Conservation (phyloP, 2,797 vertebrate species). For the Sylvia borin region DNA sequence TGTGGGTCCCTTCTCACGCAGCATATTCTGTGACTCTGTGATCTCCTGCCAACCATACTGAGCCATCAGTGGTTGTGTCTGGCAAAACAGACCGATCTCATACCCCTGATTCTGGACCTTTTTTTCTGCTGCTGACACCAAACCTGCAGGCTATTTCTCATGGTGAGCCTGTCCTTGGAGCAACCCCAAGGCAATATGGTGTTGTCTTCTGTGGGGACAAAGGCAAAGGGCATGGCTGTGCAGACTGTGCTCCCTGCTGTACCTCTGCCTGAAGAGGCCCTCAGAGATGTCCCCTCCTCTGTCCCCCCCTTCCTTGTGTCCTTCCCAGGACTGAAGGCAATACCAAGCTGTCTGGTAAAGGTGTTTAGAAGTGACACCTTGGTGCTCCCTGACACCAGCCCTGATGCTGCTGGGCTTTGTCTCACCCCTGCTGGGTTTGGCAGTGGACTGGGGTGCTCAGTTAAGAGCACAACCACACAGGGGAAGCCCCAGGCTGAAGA, state of each 20-base stretch:
- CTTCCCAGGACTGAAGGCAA: background rate
- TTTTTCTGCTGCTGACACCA: background rate
- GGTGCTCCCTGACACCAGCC: background rate
- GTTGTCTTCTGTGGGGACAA: background rate
- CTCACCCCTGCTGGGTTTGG: background rate
- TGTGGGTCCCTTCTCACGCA: background rate
- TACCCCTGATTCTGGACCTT: background rate
- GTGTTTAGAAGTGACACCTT: background rate
- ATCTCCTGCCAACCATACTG: background rate
- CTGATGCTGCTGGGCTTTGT: fast-evolving
- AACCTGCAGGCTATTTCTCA: background rate
- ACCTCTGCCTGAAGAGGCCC: background rate
- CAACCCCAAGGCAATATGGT: background rate
- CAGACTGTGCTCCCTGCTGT: background rate
- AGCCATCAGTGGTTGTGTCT: background rate
- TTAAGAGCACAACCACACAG: background rate
- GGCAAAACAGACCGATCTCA: background rate
- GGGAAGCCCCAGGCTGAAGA: background rate
- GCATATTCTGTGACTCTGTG: background rate
- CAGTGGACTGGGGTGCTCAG: background rate
- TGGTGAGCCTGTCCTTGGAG: background rate
- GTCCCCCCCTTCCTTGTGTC: background rate
- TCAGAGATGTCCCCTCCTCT: background rate
- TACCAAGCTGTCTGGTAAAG: background rate
- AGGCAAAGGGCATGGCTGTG: background rate